phyloP scores from a whole-genome alignment of 2,113 vertebrate species.

The Trogon melanurus region DNA sequence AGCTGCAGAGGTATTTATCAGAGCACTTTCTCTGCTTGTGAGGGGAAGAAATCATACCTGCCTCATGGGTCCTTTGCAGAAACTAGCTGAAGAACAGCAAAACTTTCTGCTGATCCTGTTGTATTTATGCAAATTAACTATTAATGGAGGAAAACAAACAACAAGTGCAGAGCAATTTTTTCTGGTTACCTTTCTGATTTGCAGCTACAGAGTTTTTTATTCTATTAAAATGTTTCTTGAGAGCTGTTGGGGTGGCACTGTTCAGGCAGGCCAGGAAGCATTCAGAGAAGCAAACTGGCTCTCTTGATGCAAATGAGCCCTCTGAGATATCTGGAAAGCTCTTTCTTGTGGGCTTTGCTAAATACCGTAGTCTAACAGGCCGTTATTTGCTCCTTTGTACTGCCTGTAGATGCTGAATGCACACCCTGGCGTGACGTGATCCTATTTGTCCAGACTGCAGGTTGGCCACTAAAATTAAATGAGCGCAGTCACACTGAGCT shows the following conservation, averaged over 20 bases:
- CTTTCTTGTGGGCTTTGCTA: constrained; percentile 32
- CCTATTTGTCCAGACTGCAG: neutral
- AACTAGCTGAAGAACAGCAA: neutral
- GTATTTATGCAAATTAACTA: neutral
- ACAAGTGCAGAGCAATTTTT: neutral
- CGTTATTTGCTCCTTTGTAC: neutral
- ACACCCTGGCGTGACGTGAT: neutral
- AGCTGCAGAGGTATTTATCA: neutral
- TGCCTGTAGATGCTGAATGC: neutral
- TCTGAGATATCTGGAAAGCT: neutral
- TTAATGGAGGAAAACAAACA: neutral
- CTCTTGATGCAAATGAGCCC: neutral
- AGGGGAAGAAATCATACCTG: neutral
- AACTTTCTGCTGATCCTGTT: neutral
- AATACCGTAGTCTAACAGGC: fast-evolving
- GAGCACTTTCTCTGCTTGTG: neutral
- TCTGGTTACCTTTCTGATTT: neutral
- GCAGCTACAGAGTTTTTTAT: neutral
- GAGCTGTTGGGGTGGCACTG: neutral
- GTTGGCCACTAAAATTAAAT: neutral
- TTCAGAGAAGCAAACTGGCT: neutral
- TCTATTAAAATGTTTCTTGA: neutral
- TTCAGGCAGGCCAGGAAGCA: neutral
- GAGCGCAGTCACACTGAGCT: neutral
- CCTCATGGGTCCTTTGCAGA: neutral